Evolutionary conservation across 2,888 invertebrate genomes (phyloP), one percentile per base, ranked within the genome.

Genomic region (Stramonita haemastoma): DNA sequence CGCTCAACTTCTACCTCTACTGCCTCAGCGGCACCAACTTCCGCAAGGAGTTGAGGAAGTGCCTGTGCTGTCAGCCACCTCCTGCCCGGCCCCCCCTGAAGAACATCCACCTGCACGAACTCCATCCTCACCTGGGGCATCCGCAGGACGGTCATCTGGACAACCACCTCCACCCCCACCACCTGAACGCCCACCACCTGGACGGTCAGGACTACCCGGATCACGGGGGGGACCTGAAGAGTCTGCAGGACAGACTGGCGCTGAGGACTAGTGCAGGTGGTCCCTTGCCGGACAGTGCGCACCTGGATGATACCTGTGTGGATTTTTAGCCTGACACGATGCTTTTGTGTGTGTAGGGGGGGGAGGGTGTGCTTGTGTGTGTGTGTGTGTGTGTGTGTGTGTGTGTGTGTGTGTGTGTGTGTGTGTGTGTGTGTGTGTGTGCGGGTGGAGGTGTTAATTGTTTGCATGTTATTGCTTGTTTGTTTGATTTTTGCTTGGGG

Each of bases 1-100:
- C 90, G 19, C 89, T 91, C 89, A 91, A 91, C 87, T 91, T 91
- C 66, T 91, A 91, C 85, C 89, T 91, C 34, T 91, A 91, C 87
- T 89, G 90, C 34, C 81, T 91, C 0, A 91, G 89, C 34, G 91
- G 91, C 0, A 56, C 89, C 29, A 91, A 91, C 66, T 91, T 91
- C 77, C 46, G 91, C 17, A 84, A 81, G 8, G 91, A 90, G 79
- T 57, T 91, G n/a, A 5, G 36, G n/a, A 83, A 87, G 8, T 88
- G 86, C 32, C 87, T 91, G 26, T 89, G 90, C 79, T 70, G 89
- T 13, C 81, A 70, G 34, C 89, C 66, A 1, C 19, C 79, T 15
- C 26, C 29, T 13, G 26, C 29, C 77, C 77, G 46, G 46, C 13
- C 22, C 77, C 22, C 22, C 15, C 1, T 22, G 32, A 29, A 86